Conservation (phyloP, 2,888 invertebrate genomes). For the Caenorhabditis angaria region DNA sequence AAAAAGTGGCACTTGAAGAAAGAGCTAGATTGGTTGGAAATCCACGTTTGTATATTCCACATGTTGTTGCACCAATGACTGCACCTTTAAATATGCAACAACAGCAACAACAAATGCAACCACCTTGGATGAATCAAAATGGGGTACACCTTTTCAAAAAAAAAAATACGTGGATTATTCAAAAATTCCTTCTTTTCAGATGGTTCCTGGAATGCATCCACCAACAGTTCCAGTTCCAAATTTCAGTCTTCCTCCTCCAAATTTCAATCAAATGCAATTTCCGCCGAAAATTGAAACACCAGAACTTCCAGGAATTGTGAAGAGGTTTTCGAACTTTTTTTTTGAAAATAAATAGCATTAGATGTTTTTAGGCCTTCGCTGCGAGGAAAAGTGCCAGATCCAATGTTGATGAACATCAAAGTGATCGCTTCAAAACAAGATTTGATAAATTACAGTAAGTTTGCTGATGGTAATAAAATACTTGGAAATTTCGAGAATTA, state of each 20-base stretch:
- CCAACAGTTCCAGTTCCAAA: not conserved
- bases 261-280: not conserved
- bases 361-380: slow-evolving; percentile 26
- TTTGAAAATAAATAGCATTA: not conserved
- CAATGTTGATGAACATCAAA: slow-evolving; percentile 8
- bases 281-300: not conserved
- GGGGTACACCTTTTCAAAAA: not conserved
- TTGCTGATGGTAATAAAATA: not conserved
- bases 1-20: not conserved
- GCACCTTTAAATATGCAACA: not conserved
- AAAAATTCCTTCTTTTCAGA: not conserved
- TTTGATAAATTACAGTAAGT: slow-evolving; percentile 30
- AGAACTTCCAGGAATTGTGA: not conserved
- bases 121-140: not conserved
- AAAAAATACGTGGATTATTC: not conserved
- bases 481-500: not conserved
- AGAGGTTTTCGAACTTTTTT: not conserved
- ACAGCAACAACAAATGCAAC: not conserved
- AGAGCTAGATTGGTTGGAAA: not conserved
- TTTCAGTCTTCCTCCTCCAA: not conserved
- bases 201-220: not conserved
- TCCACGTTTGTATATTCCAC: not conserved
- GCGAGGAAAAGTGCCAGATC: slow-evolving; percentile 16
- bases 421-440: slow-evolving; percentile 14
- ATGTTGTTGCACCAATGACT: not conserved